phyloP scores from a whole-genome alignment of 2,888 invertebrate species.

The Dione juno region DNA sequence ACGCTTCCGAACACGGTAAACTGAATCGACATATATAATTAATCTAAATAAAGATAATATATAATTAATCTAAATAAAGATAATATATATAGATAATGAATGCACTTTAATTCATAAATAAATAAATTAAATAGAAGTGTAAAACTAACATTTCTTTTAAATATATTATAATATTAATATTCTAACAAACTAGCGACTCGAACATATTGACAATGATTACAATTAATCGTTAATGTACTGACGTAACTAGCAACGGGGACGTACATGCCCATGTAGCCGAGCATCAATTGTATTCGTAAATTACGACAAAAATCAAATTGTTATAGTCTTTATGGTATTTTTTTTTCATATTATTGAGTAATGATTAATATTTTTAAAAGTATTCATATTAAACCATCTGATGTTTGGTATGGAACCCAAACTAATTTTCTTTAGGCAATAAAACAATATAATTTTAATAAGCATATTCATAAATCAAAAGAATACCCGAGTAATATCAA shows the following conservation, averaged over 20 bases:
- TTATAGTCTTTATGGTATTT: no score
- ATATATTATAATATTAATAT: no score
- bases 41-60: slow-evolving; percentile 20
- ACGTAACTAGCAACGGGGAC: slow-evolving; percentile 23
- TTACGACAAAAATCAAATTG: background rate
- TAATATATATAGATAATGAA: background rate
- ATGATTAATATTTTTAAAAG: no score
- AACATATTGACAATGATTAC: slow-evolving; percentile 23
- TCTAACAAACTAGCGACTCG: no score
- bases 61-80: slow-evolving; percentile 24
- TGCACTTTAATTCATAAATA: background rate
- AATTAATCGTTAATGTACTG: slow-evolving; percentile 17
- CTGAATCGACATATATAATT: slow-evolving; percentile 29
- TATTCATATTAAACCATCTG: no score
- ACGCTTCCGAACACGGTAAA: slow-evolving; percentile 31
- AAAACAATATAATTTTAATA: no score
- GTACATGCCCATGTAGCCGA: background rate
- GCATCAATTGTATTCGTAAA: slow-evolving; percentile 15
- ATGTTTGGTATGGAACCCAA: no score
- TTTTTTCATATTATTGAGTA: no score
- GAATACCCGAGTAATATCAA: background rate
- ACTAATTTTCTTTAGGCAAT: no score
- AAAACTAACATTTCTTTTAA: no score
- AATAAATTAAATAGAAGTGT: no score
- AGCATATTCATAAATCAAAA: background rate